Base-by-base conservation (phyloP, 2,888 invertebrate species). In the Synanthedon myopaeformis region DNA sequence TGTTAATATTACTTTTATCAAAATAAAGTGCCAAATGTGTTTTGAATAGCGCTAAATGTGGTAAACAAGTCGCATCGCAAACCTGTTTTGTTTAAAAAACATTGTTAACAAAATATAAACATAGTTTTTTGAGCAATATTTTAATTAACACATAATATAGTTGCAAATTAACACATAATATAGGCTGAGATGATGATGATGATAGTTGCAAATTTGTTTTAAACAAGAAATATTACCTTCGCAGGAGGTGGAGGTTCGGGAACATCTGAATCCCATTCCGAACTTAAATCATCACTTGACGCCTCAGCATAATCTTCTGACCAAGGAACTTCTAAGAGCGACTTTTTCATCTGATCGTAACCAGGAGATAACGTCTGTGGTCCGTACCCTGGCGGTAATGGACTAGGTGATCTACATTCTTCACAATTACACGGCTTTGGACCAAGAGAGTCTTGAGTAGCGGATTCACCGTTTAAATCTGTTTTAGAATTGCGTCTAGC, bases 181-280 rank as follows among this genome's bases (percentile, higher is more conserved):
- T 35, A 35, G 10, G n/a, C n/a, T n/a, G n/a, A n/a, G n/a, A n/a
- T n/a, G n/a, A n/a, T n/a, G n/a, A n/a, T n/a, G n/a, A n/a, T n/a
- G n/a, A n/a, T n/a, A n/a, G n/a, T 8, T 10, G 35, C 8, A 10
- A 35, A 35, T 14, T 13, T 13, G 45, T 45, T 45, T 13, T 45
- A 13, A 45, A n/a, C n/a, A 6, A 45, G 45, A 45, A 35, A 13
- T 45, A 17, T 65, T 76, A 80, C 81, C 77, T 80, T 85, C 63
- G 78, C 78, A 35, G 85, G 82, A 35, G 82, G 81, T 35, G 80
- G 75, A 1, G 85, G 85, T 53, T 92, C 91, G 13, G 91, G 89
- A 6, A 91, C 93, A 78, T 95, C 95, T 2, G 94, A 95, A 72
- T 96, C 96, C 96, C 96, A 96, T 71, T 96, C 96, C 12, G 96